A percentile compares a stretch with the other conserved stretches of the same genome.
Evolutionary conservation across 2,888 invertebrate species (phyloP).

Genomic region (Oeneis ivallda): DNA sequence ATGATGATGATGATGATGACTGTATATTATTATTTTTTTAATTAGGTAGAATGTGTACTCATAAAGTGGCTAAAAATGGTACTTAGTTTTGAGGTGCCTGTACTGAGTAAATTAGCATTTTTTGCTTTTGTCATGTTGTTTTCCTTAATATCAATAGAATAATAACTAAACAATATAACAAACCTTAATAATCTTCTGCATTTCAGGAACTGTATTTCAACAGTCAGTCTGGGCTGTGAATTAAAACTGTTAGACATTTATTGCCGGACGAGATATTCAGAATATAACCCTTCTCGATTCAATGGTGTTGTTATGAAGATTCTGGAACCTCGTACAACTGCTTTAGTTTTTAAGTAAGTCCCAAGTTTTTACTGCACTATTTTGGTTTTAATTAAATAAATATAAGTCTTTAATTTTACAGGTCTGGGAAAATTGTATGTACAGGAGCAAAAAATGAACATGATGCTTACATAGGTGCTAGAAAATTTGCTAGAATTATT

Average conservation of each 20-base stretch:
- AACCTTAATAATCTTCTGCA: neutral
- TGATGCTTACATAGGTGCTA: slow-evolving; percentile 88
- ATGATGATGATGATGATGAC: too few relatives aligned
- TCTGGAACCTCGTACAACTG: slow-evolving; percentile 88
- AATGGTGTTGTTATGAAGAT: slow-evolving; percentile 92
- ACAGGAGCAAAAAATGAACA: slow-evolving; percentile 92
- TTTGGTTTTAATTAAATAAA: neutral
- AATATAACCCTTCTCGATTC: slow-evolving; percentile 91
- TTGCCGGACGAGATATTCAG: slow-evolving; percentile 89
- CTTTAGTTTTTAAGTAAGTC: slow-evolving; percentile 82
- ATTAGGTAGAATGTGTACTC: too few relatives aligned
- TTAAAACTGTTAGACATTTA: slow-evolving; percentile 88
- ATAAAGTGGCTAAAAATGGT: too few relatives aligned
- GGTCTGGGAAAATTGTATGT: slow-evolving; percentile 91
- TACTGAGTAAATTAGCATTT: too few relatives aligned
- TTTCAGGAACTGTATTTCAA: slow-evolving; percentile 90
- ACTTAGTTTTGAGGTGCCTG: too few relatives aligned
- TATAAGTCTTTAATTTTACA: slow-evolving; percentile 82
- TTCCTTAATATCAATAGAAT: too few relatives aligned
- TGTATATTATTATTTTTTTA: too few relatives aligned
- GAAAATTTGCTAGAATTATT: slow-evolving; percentile 91
- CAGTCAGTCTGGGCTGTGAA: slow-evolving; percentile 87
- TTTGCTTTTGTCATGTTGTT: too few relatives aligned
- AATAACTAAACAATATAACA: neutral
- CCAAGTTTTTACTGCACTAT: neutral